A percentile compares a stretch with the other conserved stretches of the same genome.
Evolutionary conservation across 2,113 vertebrate genomes (phyloP).

Genomic region (Oostethus manadensis): DNA sequence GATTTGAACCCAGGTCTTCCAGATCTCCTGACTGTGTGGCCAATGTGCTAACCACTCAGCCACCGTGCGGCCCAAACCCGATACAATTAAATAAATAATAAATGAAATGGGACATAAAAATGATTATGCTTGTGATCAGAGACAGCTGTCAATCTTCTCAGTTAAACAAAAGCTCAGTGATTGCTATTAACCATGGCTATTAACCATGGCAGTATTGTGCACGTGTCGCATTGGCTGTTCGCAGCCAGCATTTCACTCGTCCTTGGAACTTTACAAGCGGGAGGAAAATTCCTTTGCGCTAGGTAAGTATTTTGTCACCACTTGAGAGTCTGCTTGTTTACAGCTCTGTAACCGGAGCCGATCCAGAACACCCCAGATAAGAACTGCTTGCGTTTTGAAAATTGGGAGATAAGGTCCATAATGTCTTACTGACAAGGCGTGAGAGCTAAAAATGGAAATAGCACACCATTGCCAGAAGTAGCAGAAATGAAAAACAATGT

Average conservation of each 20-base stretch:
- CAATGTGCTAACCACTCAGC: too few species aligned
- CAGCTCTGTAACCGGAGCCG: constrained; percentile 28
- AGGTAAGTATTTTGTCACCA: background rate
- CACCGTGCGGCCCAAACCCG: too few species aligned
- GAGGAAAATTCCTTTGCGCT: background rate
- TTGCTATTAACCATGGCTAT: background rate
- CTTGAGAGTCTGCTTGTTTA: background rate
- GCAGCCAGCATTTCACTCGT: background rate
- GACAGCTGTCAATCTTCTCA: too few species aligned
- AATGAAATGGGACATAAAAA: too few species aligned
- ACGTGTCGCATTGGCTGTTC: too few species aligned
- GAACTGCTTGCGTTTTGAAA: constrained; percentile 33
- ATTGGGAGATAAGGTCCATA: constrained; percentile 39
- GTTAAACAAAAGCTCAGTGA: too few species aligned
- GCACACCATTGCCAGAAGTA: constrained; percentile 29
- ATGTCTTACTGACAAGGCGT: constrained; percentile 30
- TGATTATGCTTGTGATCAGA: too few species aligned
- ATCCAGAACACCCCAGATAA: constrained; percentile 17
- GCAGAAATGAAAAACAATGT: constrained; percentile 10
- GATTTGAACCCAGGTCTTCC: too few species aligned
- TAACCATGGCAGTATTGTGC: background rate
- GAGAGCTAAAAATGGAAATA: constrained; percentile 36
- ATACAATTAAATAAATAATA: too few species aligned
- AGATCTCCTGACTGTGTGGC: too few species aligned
- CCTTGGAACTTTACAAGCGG: background rate